A percentile compares a stretch with the other conserved stretches of the same genome.
Evolutionary conservation across 1,140 invertebrate genomes (phyloP).

Genomic region (Drosophila pectinifera): DNA sequence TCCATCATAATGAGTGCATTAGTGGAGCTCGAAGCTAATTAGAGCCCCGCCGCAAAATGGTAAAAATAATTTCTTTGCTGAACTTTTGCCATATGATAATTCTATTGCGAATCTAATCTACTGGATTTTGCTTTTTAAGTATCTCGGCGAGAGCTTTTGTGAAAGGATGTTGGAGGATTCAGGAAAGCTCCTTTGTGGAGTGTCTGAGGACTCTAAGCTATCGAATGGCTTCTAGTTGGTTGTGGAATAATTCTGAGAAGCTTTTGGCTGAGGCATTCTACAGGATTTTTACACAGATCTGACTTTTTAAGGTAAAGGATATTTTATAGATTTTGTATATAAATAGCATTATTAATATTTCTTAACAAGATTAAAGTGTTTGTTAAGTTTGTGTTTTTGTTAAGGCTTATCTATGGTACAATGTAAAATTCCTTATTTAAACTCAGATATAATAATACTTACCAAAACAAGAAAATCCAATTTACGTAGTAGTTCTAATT

Average conservation of each 20-base stretch:
- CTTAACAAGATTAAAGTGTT: no score
- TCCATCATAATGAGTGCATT: conserved; percentile 41
- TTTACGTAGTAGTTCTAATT: no score
- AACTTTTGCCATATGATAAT: conserved; percentile 46
- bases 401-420: no score
- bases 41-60: conserved; percentile 24
- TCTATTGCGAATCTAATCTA: conserved; percentile 41
- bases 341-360: no score
- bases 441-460: no score
- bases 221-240: not conserved
- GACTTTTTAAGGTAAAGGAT: not conserved
- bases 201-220: conserved; percentile 6
- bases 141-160: not conserved
- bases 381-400: no score
- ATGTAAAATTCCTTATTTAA: no score
- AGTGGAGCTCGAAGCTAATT: conserved; percentile 44
- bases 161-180: conserved; percentile 1
- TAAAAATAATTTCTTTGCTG: conserved; percentile 19
- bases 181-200: not conserved
- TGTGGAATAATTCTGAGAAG: not conserved
- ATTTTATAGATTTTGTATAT: no score
- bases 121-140: conserved; percentile 17
- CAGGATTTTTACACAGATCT: not conserved
- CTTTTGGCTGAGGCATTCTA: not conserved
- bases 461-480: no score